These are phyloP conservation scores for Thaumatotibia leucotreta DNA, from an alignment of 1,140 invertebrate genomes.

Conservation along the genomic window DNA sequence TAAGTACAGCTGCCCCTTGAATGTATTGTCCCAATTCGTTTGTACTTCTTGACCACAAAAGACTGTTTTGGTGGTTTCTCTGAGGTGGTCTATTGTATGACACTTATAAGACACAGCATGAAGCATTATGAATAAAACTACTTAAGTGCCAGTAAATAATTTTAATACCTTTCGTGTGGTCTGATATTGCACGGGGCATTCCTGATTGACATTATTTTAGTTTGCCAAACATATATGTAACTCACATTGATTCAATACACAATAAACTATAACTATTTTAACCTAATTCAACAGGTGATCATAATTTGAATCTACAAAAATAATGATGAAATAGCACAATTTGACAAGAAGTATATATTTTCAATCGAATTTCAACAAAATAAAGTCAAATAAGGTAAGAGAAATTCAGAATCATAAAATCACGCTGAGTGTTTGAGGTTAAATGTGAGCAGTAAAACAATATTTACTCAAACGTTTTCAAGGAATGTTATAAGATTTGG, in stretches of 20 bases:
- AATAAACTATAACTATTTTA: too few relatives aligned
- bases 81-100: conserved; percentile 38
- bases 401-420: too few relatives aligned
- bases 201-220: not conserved
- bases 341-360: too few relatives aligned
- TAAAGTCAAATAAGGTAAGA: too few relatives aligned
- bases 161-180: conserved; percentile 30
- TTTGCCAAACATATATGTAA: not conserved
- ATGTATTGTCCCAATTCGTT: not conserved
- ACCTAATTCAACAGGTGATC: too few relatives aligned
- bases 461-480: too few relatives aligned
- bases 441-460: too few relatives aligned
- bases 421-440: too few relatives aligned
- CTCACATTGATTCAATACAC: not conserved
- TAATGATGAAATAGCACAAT: too few relatives aligned
- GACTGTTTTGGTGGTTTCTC: conserved; percentile 31
- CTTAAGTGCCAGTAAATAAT: too few relatives aligned
- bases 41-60: conserved; percentile 19
- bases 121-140: not conserved
- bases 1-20: conserved; percentile 7
- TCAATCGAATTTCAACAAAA: too few relatives aligned
- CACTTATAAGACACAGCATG: conserved; percentile 4
- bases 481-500: not conserved
- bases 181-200: conserved; percentile 30
- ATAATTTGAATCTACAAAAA: too few relatives aligned